Percentiles rank a stretch among this genome's conserved stretches.
Conservation (phyloP, 1,140 invertebrate genomes). For the Gryllus bimaculatus region DNA sequence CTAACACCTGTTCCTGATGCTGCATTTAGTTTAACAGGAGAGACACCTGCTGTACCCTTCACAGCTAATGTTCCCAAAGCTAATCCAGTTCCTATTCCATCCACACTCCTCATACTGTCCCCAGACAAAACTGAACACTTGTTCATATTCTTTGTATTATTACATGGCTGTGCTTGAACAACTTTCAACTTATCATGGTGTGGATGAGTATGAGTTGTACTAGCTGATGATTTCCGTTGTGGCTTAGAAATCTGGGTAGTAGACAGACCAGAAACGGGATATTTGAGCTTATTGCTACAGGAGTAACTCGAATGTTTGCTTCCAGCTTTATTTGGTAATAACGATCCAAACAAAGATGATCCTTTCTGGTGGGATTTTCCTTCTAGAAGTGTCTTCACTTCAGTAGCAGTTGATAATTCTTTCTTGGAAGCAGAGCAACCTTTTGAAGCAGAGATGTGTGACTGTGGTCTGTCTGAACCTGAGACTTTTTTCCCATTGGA, state of each 20-base stretch:
- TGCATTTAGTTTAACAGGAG: not conserved
- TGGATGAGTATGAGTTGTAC: constrained; percentile 16
- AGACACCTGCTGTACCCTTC: not conserved
- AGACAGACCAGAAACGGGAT: constrained; percentile 50
- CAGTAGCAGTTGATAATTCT: not conserved
- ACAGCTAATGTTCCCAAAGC: not conserved
- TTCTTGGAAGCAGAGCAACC: not conserved
- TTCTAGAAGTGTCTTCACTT: not conserved
- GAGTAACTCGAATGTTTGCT: constrained; percentile 15
- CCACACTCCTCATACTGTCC: not conserved
- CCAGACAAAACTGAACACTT: not conserved
- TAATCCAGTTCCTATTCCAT: no score
- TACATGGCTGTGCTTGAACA: not conserved
- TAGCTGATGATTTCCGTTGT: constrained; percentile 35
- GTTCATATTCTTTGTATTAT: not conserved
- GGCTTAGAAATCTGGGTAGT: constrained; percentile 47
- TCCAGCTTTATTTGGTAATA: constrained; percentile 24
- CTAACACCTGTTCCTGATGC: not conserved
- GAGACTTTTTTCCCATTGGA: constrained; percentile 13
- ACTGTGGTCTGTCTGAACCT: constrained; percentile 9
- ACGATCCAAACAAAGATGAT: constrained; percentile 22
- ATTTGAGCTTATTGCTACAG: constrained; percentile 35
- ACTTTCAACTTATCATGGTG: constrained; percentile 13
- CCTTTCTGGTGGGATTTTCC: constrained; percentile 19
- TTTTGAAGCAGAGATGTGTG: not conserved